A percentile compares a stretch with the other conserved stretches of the same genome.
These are phyloP conservation scores for Microctenopoma steveboyesi DNA, from an alignment of 2,797 vertebrate genomes.

Conservation along the genomic window DNA sequence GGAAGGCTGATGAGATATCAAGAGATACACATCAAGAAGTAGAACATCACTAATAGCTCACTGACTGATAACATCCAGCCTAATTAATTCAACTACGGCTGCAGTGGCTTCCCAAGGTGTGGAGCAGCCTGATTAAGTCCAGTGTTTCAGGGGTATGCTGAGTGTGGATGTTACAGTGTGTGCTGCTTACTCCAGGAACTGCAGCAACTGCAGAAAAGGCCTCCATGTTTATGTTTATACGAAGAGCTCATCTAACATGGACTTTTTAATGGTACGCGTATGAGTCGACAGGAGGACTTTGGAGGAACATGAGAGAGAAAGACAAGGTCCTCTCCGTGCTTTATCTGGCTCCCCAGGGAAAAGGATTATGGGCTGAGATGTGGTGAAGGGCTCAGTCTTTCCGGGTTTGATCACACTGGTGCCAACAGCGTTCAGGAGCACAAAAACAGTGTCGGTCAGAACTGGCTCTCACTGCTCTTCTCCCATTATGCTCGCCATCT, in stretches of 20 bases:
- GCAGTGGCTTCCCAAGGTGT: conserved; percentile 70
- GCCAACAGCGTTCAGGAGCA: conserved; percentile 70
- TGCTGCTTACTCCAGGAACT: conserved; percentile 48
- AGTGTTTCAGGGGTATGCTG: conserved; percentile 67
- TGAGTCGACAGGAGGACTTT: conserved; percentile 38
- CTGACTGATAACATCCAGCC: conserved; percentile 80
- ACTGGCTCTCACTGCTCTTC: conserved; percentile 56
- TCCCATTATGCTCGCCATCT: conserved; percentile 59
- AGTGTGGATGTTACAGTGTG: conserved; percentile 53
- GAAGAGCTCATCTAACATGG: conserved; percentile 62
- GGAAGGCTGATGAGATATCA: conserved; percentile 77
- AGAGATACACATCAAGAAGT: conserved; percentile 73
- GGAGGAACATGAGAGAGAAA: conserved; percentile 65
- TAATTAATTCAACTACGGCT: conserved; percentile 80
- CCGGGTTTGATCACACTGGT: conserved; percentile 75
- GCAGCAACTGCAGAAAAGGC: conserved; percentile 27
- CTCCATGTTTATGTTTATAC: conserved; percentile 65
- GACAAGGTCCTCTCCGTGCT: conserved; percentile 71
- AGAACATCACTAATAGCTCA: conserved; percentile 80
- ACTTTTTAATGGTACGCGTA: conserved; percentile 66
- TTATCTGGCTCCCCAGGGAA: conserved; percentile 74
- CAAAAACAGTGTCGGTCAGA: conserved; percentile 71
- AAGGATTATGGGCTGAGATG: conserved; percentile 72
- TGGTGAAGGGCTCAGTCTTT: conserved; percentile 69
- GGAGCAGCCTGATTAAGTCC: conserved; percentile 75